Conservation (phyloP, 2,888 invertebrate species). For the Pachymerium ferrugineum region DNA sequence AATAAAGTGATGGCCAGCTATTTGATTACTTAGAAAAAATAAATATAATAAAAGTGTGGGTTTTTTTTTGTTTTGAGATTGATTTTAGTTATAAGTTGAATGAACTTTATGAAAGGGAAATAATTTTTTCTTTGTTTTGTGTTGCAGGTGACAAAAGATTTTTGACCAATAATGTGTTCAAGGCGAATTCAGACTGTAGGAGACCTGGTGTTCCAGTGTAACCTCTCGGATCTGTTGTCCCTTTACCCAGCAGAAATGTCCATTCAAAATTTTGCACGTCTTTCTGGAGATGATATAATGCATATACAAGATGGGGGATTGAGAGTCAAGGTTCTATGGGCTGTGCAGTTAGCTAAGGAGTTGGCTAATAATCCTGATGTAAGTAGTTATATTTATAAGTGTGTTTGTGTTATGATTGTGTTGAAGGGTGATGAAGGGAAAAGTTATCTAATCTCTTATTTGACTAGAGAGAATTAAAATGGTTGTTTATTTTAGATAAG, state of each 20-base stretch:
- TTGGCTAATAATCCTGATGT: conserved; percentile 11
- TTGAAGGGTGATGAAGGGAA: not conserved
- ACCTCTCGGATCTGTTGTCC: conserved; percentile 31
- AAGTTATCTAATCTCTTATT: too few species aligned
- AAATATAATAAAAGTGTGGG: too few species aligned
- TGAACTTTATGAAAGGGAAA: not conserved
- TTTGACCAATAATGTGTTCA: not conserved
- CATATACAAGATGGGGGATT: conserved; percentile 32
- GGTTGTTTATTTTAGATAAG: too few species aligned
- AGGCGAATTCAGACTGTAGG: conserved; percentile 33
- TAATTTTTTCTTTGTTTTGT: not conserved
- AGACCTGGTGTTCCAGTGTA: conserved; percentile 33
- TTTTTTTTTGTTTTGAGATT: too few species aligned
- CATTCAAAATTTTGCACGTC: conserved; percentile 34
- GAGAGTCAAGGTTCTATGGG: conserved; percentile 30
- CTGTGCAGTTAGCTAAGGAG: conserved; percentile 31
- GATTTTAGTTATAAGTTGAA: not conserved
- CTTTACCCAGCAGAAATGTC: conserved; percentile 36
- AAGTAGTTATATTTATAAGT: not conserved
- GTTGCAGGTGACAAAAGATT: not conserved
- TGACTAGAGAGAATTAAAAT: too few species aligned
- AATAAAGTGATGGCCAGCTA: too few species aligned
- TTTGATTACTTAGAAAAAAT: too few species aligned
- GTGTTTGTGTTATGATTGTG: not conserved
- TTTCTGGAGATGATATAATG: conserved; percentile 35